These are phyloP conservation scores for Acanthosoma haemorrhoidale DNA, from an alignment of 2,888 invertebrate species.

Conservation along the genomic window DNA sequence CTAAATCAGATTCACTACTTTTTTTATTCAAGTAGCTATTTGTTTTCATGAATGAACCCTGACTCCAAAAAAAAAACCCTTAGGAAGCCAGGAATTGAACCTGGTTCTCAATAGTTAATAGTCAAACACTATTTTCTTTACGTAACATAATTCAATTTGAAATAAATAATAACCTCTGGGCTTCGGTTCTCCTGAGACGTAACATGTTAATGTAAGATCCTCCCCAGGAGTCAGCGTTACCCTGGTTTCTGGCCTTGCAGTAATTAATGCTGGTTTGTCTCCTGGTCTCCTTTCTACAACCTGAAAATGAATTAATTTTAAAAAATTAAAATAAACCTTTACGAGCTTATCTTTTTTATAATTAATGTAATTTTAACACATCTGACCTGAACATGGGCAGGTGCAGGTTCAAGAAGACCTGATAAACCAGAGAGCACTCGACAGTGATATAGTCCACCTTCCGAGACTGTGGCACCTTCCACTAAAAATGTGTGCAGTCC, in stretches of 20 bases:
- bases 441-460: constrained; percentile 71
- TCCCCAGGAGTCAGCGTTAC: constrained; percentile 70
- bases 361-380: neutral
- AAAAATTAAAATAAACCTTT: neutral
- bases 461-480: constrained; percentile 64
- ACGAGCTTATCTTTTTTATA: neutral
- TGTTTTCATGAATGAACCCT: no score
- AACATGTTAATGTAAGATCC: constrained; percentile 76
- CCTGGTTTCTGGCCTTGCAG: constrained; percentile 71
- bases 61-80: no score
- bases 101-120: no score
- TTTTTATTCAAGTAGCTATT: no score
- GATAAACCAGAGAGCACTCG: constrained; percentile 34
- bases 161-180: constrained; percentile 66
- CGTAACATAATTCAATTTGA: no score
- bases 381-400: constrained; percentile 20
- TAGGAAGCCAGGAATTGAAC: no score
- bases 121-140: no score
- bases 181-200: constrained; percentile 75
- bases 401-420: constrained; percentile 21
- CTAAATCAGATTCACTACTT: no score
- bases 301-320: constrained; percentile 25
- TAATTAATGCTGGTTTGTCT: constrained; percentile 71
- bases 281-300: constrained; percentile 49
- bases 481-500: constrained; percentile 70